Evolutionary conservation across 2,113 vertebrate genomes (phyloP).

Genomic region (Phylloscopus trochiloides): DNA sequence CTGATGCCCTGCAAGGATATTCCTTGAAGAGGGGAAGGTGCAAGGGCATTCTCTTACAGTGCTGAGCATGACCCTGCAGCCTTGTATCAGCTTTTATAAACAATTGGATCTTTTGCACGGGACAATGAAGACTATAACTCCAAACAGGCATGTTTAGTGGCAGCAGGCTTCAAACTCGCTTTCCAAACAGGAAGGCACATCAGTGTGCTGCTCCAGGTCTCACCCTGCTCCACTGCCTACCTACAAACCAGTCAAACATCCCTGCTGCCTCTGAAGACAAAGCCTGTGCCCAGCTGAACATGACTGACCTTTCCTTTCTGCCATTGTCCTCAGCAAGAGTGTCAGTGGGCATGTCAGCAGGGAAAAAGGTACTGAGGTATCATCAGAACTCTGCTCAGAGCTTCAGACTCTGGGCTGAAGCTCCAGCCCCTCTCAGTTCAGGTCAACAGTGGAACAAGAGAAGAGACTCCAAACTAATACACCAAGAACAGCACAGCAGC

Average conservation of each 20-base stretch:
- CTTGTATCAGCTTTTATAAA: not conserved
- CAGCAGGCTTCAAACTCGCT: not conserved
- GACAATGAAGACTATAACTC: not conserved
- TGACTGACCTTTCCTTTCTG: not conserved
- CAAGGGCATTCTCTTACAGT: not conserved
- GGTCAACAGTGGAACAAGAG: not conserved
- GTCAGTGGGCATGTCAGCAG: not conserved
- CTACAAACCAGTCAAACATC: not conserved
- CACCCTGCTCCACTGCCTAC: not conserved
- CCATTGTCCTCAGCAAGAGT: not conserved
- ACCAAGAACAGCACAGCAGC: not conserved
- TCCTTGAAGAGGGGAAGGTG: not conserved
- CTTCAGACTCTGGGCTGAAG: not conserved
- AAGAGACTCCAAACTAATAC: not conserved
- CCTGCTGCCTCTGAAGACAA: not conserved
- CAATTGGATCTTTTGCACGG: not conserved
- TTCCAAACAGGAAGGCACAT: not conserved
- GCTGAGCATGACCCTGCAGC: accelerated
- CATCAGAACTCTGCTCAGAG: not conserved
- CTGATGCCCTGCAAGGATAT: not conserved
- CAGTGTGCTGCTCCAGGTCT: not conserved
- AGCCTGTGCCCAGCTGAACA: not conserved
- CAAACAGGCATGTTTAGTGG: not conserved
- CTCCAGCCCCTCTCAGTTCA: not conserved
- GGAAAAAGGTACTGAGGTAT: not conserved